Base-by-base conservation (phyloP, 2,113 vertebrate genomes). In the Edolisoma coerulescens region DNA sequence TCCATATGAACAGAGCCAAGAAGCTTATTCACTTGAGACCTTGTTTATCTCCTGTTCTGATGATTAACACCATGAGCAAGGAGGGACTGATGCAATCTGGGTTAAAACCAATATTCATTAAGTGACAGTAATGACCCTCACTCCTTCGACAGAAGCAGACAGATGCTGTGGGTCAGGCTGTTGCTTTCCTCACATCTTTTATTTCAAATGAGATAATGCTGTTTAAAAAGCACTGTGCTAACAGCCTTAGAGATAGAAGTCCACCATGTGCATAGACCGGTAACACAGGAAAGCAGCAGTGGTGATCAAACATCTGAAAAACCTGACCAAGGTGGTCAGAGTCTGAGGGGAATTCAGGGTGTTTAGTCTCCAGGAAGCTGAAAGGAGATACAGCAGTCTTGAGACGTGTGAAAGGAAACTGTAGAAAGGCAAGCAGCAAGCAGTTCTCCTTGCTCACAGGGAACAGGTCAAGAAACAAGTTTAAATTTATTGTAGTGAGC, bases 11-110 rank as follows among this genome's bases (percentile, higher is more conserved):
- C 16, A 50, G 49, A 92, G 71, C 60, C 90, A 90, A 93, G 95
- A 82, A 84, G 78, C 75, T 96, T 90, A 90, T 93, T 96, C 95
- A 89, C 80, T 89, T 67, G 79, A 94, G 83, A 95, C 68, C 56
- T 84, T 92, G 83, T 93, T 96, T 96, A 90, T 94, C 88, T 92
- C 49, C 69, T 56, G 57, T 84, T 87, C 83, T 93, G 80, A 84
- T 94, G 88, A 94, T 89, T 94, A 97, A 96, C 80, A 68, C 4
- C 1, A 65, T 81, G 90, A 94, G 76, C 65, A 75, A 92, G 69
- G 41, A 89, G 45, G 57, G 37, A 63, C 76, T 73, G 86, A 92
- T 92, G 73, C 83, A 90, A 79, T 82, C 80, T 93, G 73, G 76
- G 68, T 93, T 89, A 84, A 94, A 95, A 71, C 68, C 83, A 84